These are phyloP conservation scores for Vesta saturnalis DNA, from an alignment of 2,888 invertebrate genomes.

Conservation along the genomic window DNA sequence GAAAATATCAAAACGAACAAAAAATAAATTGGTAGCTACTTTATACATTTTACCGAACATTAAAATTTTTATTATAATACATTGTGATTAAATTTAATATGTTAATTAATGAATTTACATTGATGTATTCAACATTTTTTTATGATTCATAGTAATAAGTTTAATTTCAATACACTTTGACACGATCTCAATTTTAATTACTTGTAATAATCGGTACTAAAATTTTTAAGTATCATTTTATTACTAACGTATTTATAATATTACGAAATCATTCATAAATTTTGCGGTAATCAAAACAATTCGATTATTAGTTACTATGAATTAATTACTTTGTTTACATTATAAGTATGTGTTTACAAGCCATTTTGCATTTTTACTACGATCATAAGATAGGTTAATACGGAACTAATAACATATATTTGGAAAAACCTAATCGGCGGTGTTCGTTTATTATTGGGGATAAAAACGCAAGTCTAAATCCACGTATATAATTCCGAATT, in stretches of 20 bases:
- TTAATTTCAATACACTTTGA: neutral
- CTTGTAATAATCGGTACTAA: too few relatives aligned
- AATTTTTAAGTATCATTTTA: neutral
- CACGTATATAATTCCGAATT: constrained; percentile 47
- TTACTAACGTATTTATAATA: neutral
- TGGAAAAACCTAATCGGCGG: too few relatives aligned
- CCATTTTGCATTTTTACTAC: constrained; percentile 1
- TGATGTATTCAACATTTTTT: neutral
- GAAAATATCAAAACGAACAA: too few relatives aligned
- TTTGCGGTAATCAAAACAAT: neutral
- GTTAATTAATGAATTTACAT: neutral
- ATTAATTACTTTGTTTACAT: too few relatives aligned
- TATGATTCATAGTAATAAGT: neutral
- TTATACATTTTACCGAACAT: too few relatives aligned
- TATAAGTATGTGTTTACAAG: neutral
- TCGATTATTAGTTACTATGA: neutral
- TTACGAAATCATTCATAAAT: too few relatives aligned
- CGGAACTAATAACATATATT: too few relatives aligned
- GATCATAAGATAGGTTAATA: constrained; percentile 11
- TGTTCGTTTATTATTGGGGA: too few relatives aligned
- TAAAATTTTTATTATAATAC: neutral
- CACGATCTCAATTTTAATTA: neutral
- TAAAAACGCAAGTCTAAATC: too few relatives aligned
- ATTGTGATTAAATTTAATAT: neutral
- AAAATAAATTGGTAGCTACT: too few relatives aligned